Evolutionary conservation across 2,888 invertebrate species (phyloP), one percentile per base, ranked within the genome.

Genomic region (Scaptomyza parva): DNA sequence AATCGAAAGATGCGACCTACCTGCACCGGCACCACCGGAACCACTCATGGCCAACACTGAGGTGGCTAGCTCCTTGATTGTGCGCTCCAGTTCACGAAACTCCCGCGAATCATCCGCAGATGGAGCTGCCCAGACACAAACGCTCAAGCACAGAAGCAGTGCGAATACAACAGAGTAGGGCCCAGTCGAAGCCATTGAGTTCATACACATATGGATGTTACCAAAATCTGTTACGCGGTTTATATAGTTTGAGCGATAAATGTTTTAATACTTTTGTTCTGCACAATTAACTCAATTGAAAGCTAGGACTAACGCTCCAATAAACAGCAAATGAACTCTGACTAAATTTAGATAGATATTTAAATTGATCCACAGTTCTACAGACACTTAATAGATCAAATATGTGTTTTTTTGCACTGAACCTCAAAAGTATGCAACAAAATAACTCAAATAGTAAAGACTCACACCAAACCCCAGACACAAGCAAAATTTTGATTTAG

Each of bases 51-150:
- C 70, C 58, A 82, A 14, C 33, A 87, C 64, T 1, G 88, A 70
- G 26, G 63, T 76, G 28, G 88, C 83, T 17, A 82, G 47, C 18
- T 87, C 83, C 67, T 67, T 85, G 8, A 82, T 66, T 0, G 76
- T 70, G 5, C 61, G 63, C 22, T 82, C 88, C 64, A 85, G 40
- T n/a, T 73, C 83, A 9, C 37, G 54, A 11, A 82, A 73, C n/a
- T 72, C 63, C 12, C 59, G 48, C 54, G 59, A 8, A 7, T 78
- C 76, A 8, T 76, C 73, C 12, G 45, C 22, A 0, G 68, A 48
- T 0, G 88, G 83, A 1, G 86, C 88, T 30, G 86, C 72, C 60
- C 41, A 52, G 8, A 17, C 30, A 17, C 30, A 47, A 24, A n/a
- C 12, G 33, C 12, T 39, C 3, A 63, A 37, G 5, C 52, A 64